Base-by-base conservation (phyloP, 1,140 invertebrate species). In the Daktulosphaira vitifoliae region DNA sequence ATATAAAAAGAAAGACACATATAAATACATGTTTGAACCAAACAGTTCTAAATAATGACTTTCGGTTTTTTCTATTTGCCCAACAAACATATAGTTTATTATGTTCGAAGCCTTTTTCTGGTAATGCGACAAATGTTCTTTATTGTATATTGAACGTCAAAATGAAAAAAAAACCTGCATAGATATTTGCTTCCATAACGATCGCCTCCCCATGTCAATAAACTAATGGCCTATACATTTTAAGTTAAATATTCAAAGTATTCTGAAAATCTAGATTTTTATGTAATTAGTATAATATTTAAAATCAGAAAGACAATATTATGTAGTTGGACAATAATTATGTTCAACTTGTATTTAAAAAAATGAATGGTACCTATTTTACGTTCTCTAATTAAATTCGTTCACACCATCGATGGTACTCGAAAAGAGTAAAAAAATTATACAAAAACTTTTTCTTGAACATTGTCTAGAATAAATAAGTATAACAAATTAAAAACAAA, bases 401-500 rank as follows among this genome's bases (percentile, higher is more conserved):
- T 59, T 23, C 39, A 23, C 23, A 6, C 54, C 54, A 38, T 26
- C 42, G 54, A 23, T 42, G 23, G 25, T 59, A 13, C 37, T 29
- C 4, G 39, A 38, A 33, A 33, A 33, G n/a, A 56, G 42, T 22
- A 54, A 54, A 4, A 23, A n/a, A 51, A 51, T n/a, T 39, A 54
- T 37, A 54, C 37, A 54, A 29, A 59, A 59, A 59, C 54, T 59
- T 44, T n/a, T 38, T 15, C 38, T 33, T n/a, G 39, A 44, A 23
- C 42, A 20, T 59, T 26, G 54, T 44, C 23, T 11, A 38, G 39
- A 59, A 59, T 59, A 59, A 44, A 59, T 59, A 59, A 59, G 54
- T 59, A 59, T 37, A 59, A 59, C 42, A 38, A 59, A 59, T 59
- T 59, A 26, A 56, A n/a, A n/a, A n/a, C n/a, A n/a, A n/a, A 42